Conservation (phyloP, 2,113 vertebrate genomes). For the Opisthocomus hoazin region DNA sequence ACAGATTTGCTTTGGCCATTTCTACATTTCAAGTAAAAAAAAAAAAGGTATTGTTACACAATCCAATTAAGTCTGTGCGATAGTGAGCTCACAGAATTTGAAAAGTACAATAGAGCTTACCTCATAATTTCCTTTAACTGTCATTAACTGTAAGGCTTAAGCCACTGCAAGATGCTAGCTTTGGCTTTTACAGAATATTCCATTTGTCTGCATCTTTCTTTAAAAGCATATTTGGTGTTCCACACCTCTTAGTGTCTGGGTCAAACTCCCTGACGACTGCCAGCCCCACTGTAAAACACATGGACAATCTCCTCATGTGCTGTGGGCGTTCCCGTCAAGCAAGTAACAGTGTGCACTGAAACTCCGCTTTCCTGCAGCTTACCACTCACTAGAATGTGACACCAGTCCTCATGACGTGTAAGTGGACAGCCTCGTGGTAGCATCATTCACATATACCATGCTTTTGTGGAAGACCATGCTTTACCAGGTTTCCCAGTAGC, state of each 20-base stretch:
- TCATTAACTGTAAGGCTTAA: not conserved
- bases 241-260: not conserved
- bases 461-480: not conserved
- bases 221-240: not conserved
- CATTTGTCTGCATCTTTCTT: not conserved
- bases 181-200: not conserved
- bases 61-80: not conserved
- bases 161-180: not conserved
- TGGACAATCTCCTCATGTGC: accelerated
- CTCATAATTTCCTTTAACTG: not conserved
- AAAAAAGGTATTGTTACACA: not conserved
- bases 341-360: not conserved
- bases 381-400: not conserved
- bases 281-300: not conserved
- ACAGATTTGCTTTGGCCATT: not conserved
- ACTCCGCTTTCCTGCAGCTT: not conserved
- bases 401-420: not conserved
- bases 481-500: not conserved
- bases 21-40: not conserved
- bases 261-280: not conserved
- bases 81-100: not conserved
- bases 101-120: not conserved
- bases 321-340: not conserved
- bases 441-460: not conserved
- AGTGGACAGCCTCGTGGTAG: not conserved